These are phyloP conservation scores for Drosophila demipolita DNA, from an alignment of 2,888 invertebrate species.

Conservation along the genomic window DNA sequence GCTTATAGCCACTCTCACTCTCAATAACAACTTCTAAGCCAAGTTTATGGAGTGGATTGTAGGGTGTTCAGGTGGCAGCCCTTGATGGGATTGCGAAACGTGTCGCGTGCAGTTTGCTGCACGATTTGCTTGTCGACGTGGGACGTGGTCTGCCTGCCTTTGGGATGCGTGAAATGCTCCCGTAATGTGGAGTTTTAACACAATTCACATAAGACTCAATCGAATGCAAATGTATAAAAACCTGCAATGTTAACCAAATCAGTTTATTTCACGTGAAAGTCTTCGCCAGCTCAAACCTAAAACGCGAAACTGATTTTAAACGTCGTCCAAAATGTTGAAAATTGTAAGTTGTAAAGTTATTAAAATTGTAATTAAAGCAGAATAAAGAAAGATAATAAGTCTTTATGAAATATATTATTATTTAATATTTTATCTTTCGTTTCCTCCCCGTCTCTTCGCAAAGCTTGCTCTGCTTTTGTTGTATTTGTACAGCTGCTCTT, in stretches of 20 bases:
- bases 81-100: slow-evolving; percentile 65
- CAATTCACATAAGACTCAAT: slow-evolving; percentile 43
- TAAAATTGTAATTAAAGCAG: background rate
- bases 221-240: slow-evolving; percentile 54
- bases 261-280: slow-evolving; percentile 75
- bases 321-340: slow-evolving; percentile 44
- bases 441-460: background rate
- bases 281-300: slow-evolving; percentile 44
- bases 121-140: slow-evolving; percentile 74
- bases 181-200: slow-evolving; percentile 72
- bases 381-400: too few relatives aligned
- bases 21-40: slow-evolving; percentile 30
- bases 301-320: background rate
- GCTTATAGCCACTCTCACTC: slow-evolving; percentile 11
- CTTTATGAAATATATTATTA: background rate
- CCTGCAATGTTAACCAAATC: slow-evolving; percentile 50
- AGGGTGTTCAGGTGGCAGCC: slow-evolving; percentile 16
- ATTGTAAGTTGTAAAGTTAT: slow-evolving; percentile 42
- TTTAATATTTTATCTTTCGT: background rate
- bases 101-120: slow-evolving; percentile 70
- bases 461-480: slow-evolving; percentile 32
- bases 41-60: slow-evolving; percentile 15
- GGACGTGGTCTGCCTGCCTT: slow-evolving; percentile 48
- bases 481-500: background rate
- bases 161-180: slow-evolving; percentile 59